phyloP scores from a whole-genome alignment of 2,113 vertebrate genomes.

The Myocastor coypus region DNA sequence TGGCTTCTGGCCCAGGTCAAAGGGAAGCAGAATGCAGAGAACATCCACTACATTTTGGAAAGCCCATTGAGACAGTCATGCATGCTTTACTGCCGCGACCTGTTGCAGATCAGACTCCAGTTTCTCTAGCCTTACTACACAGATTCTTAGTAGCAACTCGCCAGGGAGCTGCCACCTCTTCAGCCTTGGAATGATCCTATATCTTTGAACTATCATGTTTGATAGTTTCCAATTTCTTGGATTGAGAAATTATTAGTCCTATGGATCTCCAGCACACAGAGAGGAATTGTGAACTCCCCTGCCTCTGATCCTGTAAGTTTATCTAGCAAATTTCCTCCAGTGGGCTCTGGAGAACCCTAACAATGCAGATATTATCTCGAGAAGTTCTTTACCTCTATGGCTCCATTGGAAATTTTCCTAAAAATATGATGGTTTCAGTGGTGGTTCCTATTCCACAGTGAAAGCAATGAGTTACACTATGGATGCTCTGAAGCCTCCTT shows the following conservation, averaged over 20 bases:
- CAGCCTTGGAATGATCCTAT: not conserved
- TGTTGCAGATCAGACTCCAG: not conserved
- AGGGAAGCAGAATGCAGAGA: not conserved
- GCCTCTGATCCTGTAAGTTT: not conserved
- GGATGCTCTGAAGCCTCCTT: not conserved
- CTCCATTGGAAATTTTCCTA: not conserved
- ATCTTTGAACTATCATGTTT: not conserved
- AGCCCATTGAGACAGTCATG: not conserved
- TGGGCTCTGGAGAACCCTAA: not conserved
- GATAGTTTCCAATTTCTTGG: not conserved
- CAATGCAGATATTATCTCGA: not conserved
- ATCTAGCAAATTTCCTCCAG: not conserved
- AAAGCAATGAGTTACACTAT: no score
- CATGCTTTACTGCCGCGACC: not conserved
- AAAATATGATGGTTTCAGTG: not conserved
- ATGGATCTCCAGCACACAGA: not conserved
- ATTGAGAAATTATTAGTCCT: not conserved
- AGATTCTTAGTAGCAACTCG: not conserved
- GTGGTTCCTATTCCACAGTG: rapidly evolving
- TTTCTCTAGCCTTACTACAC: not conserved
- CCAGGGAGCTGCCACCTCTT: not conserved
- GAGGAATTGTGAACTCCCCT: not conserved
- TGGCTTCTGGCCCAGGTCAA: not conserved
- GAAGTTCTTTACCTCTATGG: not conserved
- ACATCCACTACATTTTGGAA: not conserved